A percentile compares a stretch with the other conserved stretches of the same genome.
phyloP scores from a whole-genome alignment of 2,888 invertebrate species.

The Philaethria dido region DNA sequence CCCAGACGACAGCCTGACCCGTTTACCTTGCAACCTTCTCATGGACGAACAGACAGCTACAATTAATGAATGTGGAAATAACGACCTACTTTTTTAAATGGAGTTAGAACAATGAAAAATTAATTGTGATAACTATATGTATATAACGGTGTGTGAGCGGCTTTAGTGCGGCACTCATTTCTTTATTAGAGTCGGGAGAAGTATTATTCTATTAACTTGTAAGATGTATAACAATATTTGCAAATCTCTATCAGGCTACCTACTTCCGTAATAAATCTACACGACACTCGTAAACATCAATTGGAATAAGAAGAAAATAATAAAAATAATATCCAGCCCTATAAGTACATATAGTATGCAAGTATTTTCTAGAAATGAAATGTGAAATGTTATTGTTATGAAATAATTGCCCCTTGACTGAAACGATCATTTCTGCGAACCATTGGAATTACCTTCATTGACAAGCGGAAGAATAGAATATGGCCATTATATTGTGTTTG shows the following conservation, averaged over 20 bases:
- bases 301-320: not conserved
- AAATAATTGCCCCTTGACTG: conserved; percentile 12
- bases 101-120: conserved; percentile 47
- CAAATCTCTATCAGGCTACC: not conserved
- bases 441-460: conserved; percentile 26
- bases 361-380: conserved; percentile 12
- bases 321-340: not conserved
- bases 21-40: conserved; percentile 61
- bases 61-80: conserved; percentile 52
- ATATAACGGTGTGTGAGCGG: conserved; percentile 36
- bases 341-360: not conserved
- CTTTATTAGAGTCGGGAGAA: conserved; percentile 34
- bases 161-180: conserved; percentile 31
- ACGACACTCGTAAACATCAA: not conserved
- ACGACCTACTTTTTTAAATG: conserved; percentile 49
- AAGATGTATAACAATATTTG: conserved; percentile 13
- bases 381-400: conserved; percentile 18
- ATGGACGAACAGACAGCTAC: conserved; percentile 47
- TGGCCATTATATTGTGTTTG: conserved; percentile 63
- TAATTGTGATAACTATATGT: conserved; percentile 47
- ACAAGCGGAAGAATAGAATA: conserved; percentile 48
- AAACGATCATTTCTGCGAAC: conserved; percentile 21
- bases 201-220: conserved; percentile 36
- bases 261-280: not conserved
- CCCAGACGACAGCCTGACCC: conserved; percentile 65